Percentiles rank a stretch among this genome's conserved stretches.
These are phyloP conservation scores for Phymastichus coffea DNA, from an alignment of 1,140 invertebrate species.

Conservation along the genomic window DNA sequence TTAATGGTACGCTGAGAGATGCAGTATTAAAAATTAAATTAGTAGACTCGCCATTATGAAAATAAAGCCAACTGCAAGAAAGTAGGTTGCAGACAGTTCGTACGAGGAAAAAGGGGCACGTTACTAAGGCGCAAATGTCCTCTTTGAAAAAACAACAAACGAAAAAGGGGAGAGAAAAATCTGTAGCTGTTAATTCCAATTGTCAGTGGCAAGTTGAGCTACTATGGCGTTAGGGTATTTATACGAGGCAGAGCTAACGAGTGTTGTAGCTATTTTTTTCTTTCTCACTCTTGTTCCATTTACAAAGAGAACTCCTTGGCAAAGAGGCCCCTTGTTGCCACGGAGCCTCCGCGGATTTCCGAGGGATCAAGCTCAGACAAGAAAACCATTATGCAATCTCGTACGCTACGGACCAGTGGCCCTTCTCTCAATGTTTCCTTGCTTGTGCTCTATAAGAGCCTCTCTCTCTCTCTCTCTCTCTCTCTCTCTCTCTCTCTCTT, in stretches of 20 bases:
- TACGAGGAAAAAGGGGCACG: no score
- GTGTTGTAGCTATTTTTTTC: conserved; percentile 5
- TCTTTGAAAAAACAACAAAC: no score
- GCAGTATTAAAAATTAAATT: no score
- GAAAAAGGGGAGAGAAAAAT: no score
- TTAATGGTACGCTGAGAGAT: neutral
- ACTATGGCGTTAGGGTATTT: neutral
- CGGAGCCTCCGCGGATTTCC: neutral
- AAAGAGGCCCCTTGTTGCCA: neutral
- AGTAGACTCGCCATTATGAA: no score
- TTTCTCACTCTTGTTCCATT: neutral
- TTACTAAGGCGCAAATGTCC: no score
- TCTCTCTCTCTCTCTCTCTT: neutral
- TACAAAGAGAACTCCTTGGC: conserved; percentile 7
- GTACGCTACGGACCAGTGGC: no score
- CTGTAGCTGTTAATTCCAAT: neutral
- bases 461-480: no score
- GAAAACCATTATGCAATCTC: conserved; percentile 6
- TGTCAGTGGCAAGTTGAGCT: conserved; percentile 1
- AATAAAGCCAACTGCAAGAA: no score
- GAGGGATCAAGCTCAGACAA: neutral
- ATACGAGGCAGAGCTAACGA: conserved; percentile 2
- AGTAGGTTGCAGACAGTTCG: no score
- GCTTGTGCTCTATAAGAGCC: no score
- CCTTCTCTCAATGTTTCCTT: no score